Evolutionary conservation across 30 jellyfish, hydroid and myxozoan genomes (phyloP), one percentile per base, ranked within the genome.

Genomic region (Mastigias papua): DNA sequence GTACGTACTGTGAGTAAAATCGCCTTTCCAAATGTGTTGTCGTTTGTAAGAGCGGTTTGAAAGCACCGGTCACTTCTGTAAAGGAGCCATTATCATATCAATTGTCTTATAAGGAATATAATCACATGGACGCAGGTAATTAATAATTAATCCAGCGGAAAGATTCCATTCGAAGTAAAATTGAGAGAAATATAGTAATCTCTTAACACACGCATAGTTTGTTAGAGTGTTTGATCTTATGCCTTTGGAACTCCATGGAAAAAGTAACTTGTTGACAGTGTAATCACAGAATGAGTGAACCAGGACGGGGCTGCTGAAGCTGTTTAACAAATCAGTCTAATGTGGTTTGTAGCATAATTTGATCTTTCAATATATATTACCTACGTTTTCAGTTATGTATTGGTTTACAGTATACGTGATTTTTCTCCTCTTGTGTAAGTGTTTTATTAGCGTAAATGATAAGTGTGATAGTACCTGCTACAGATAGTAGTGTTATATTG

Each of bases 141-240:
- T 72, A 72, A 72, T 72, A 72, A 72, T 72, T 72, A 4, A 63
- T 63, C 37, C 35, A 72, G 63, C 67, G 68, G 74, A 27, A 33
- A 34, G 34, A 72, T 72, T 72, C 83, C 83, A 72, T 32, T 37
- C 68, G 74, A 74, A 74, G 29, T 74, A 46, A 10, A 28, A 5
- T 35, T 27, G 70, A 58, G 70, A 9, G 70, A 58, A 58, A 58
- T 58, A 20, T 58, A 58, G 70, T 58, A 58, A 58, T 58, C 70
- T 58, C 25, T 20, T 58, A 27, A 58, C 70, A 27, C 70, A 58
- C 70, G 70, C 8, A 58, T 5, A 58, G 70, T 58, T 58, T 58
- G 29, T 58, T 58, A 20, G 21, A 27, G 8, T 7, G 70, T 27
- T 20, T n/a, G 60, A 16, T 46, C 60, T 46, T 46, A 6, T 6